Evolutionary conservation across 2,888 invertebrate genomes (phyloP).

Genomic region (Carabus problematicus): DNA sequence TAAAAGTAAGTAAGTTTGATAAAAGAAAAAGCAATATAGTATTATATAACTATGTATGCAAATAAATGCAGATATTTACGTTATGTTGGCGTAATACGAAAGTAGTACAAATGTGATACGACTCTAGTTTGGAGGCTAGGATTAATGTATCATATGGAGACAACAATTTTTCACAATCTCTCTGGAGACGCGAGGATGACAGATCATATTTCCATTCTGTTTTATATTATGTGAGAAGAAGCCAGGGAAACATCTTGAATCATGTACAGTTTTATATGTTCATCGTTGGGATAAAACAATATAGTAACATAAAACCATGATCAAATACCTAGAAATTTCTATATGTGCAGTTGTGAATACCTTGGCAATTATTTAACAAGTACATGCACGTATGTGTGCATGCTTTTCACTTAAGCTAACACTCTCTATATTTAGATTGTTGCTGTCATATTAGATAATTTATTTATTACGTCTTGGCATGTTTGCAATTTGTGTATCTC

Average conservation of each 20-base stretch:
- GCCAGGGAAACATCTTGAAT: slow-evolving; percentile 35
- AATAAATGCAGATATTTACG: not conserved
- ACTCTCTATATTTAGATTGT: too few relatives aligned
- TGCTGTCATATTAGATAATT: too few relatives aligned
- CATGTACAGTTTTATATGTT: slow-evolving; percentile 27
- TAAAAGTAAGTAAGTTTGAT: too few relatives aligned
- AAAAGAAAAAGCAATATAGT: too few relatives aligned
- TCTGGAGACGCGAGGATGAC: slow-evolving; percentile 35
- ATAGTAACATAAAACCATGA: not conserved
- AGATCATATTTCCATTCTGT: slow-evolving; percentile 42
- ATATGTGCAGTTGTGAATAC: too few relatives aligned
- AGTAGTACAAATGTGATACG: slow-evolving; percentile 28
- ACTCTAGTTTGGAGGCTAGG: slow-evolving; percentile 19
- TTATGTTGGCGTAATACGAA: not conserved
- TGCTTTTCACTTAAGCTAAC: too few relatives aligned
- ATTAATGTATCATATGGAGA: slow-evolving; percentile 40
- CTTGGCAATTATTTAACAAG: too few relatives aligned
- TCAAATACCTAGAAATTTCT: too few relatives aligned
- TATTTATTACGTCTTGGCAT: too few relatives aligned
- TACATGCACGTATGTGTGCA: too few relatives aligned
- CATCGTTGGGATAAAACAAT: not conserved
- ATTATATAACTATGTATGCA: not conserved
- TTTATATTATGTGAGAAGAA: slow-evolving; percentile 36
- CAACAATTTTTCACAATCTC: slow-evolving; percentile 43
- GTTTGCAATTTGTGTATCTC: too few relatives aligned